phyloP scores from a whole-genome alignment of 2,888 invertebrate genomes.

The Eupsilia transversa region DNA sequence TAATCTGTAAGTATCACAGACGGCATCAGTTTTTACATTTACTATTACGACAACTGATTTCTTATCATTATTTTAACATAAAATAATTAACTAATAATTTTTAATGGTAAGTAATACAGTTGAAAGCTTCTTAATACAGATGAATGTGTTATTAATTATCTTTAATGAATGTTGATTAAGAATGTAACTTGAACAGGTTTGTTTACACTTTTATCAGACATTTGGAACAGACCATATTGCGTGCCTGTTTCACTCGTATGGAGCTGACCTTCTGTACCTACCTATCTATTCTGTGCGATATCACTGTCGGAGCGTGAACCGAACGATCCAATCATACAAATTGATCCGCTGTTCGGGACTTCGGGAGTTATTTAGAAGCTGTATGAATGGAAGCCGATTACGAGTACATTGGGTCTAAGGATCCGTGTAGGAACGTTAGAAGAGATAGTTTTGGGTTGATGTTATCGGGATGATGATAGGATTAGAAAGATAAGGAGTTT shows the following conservation, averaged over 20 bases:
- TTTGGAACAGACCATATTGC: neutral
- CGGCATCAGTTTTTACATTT: no score
- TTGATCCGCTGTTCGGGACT: slow-evolving; percentile 27
- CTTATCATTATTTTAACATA: no score
- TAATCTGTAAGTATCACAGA: no score
- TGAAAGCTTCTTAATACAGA: neutral
- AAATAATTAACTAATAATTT: no score
- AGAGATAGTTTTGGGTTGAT: slow-evolving; percentile 1
- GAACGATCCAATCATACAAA: slow-evolving; percentile 47
- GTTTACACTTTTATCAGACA: neutral
- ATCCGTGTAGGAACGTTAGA: neutral
- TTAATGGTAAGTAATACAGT: neutral
- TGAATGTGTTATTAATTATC: neutral
- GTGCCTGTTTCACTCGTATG: neutral
- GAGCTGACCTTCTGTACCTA: neutral
- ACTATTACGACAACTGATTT: no score
- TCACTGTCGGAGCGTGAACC: slow-evolving; percentile 10
- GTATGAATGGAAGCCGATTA: slow-evolving; percentile 36
- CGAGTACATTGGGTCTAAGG: slow-evolving; percentile 24
- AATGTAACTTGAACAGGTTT: neutral
- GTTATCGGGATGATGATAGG: slow-evolving; percentile 20
- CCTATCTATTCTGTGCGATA: neutral
- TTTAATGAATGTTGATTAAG: neutral
- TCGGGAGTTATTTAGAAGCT: slow-evolving; percentile 38
- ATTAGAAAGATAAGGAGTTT: slow-evolving; percentile 19